A percentile compares a stretch with the other conserved stretches of the same genome.
Conservation (phyloP, 2,113 vertebrate genomes). For the Lagopus leucura region DNA sequence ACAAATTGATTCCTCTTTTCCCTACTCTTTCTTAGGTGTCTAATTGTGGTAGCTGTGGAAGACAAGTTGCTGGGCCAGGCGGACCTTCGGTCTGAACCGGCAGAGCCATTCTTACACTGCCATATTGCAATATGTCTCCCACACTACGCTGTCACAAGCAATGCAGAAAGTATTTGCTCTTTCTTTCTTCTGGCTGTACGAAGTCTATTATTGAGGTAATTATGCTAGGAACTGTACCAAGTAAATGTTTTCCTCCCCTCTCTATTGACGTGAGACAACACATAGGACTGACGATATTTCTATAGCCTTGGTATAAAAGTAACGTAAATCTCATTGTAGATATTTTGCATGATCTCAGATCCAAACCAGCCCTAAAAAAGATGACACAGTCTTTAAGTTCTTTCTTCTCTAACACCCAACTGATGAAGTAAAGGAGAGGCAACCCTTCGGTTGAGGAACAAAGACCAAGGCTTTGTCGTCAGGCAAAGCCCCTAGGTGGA, state of each 20-base stretch:
- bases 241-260: slow-evolving; percentile 18
- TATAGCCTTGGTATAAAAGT: slow-evolving; percentile 13
- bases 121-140: slow-evolving; percentile 17
- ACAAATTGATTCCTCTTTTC: slow-evolving; percentile 9
- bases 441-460: neutral
- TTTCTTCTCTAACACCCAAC: neutral
- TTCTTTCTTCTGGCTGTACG: slow-evolving; percentile 36
- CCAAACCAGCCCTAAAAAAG: neutral
- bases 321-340: neutral
- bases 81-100: neutral
- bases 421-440: neutral
- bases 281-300: slow-evolving; percentile 22
- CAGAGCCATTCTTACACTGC: neutral
- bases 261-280: slow-evolving; percentile 11
- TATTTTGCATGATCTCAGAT: neutral
- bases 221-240: slow-evolving; percentile 32
- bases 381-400: neutral
- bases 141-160: neutral
- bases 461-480: neutral
- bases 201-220: slow-evolving; percentile 59
- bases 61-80: slow-evolving; percentile 5
- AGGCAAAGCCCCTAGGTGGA: too few species aligned
- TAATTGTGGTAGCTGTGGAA: neutral
- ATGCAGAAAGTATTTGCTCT: slow-evolving; percentile 21
- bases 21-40: slow-evolving; percentile 3